Evolutionary conservation across 1,140 invertebrate genomes (phyloP).

Genomic region (Aphelenchoides fujianensis): DNA sequence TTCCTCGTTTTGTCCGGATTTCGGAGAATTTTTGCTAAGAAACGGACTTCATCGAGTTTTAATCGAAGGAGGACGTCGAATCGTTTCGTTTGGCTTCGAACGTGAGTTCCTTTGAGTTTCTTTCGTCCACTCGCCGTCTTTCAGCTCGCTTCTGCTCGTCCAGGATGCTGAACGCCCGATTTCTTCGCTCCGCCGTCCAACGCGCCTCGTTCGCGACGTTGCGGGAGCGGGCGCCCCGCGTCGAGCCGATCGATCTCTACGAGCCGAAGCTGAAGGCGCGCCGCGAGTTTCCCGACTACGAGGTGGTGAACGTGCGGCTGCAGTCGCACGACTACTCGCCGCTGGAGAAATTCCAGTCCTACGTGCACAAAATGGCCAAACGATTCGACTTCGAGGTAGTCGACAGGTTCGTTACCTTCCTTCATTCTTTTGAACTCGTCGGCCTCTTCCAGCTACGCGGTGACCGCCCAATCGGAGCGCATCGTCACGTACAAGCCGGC

Average conservation of each 20-base stretch:
- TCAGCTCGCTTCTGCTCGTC: too few species aligned
- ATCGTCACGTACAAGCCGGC: slow-evolving; percentile 51
- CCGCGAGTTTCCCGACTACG: slow-evolving; percentile 48
- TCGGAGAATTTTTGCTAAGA: too few species aligned
- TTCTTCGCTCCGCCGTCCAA: neutral
- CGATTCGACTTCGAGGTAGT: slow-evolving; percentile 52
- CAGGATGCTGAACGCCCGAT: too few species aligned
- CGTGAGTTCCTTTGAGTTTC: too few species aligned
- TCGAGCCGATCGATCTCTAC: slow-evolving; percentile 21
- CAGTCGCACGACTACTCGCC: slow-evolving; percentile 52
- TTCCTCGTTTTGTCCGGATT: too few species aligned
- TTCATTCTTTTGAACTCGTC: slow-evolving; percentile 19
- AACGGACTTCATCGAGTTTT: too few species aligned
- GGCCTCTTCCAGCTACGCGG: slow-evolving; percentile 58
- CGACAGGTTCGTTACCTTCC: slow-evolving; percentile 49
- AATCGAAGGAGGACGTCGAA: too few species aligned
- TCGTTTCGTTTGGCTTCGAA: too few species aligned
- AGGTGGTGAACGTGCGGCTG: slow-evolving; percentile 49
- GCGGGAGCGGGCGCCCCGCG: neutral
- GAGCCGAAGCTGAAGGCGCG: slow-evolving; percentile 21
- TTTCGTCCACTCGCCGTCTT: too few species aligned
- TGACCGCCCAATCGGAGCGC: slow-evolving; percentile 48
- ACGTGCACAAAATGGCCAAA: slow-evolving; percentile 52
- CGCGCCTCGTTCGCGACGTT: neutral
- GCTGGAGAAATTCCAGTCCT: slow-evolving; percentile 54